Base-by-base conservation (phyloP, 2,113 vertebrate genomes). In the Hypocryptadius cinnamomeus region DNA sequence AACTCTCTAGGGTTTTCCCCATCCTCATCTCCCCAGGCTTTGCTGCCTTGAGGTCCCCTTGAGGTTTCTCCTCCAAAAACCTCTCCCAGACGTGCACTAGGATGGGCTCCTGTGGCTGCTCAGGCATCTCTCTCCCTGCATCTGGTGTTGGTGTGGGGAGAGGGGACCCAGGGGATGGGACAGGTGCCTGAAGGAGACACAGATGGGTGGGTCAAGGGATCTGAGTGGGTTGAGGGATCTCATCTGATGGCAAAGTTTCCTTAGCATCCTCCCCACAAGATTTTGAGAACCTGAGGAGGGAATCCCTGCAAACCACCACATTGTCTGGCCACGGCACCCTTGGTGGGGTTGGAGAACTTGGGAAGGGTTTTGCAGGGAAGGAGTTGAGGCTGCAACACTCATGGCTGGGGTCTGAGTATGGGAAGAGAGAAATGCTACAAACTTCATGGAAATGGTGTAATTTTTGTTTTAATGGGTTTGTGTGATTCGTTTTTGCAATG, bases 61-160 rank as follows among this genome's bases (percentile, higher is more conserved):
- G 45, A 80, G n/a, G 31, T 44, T 85, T 60, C 64, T 86, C 27
- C 37, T 92, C 59, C 45, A 44, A 9, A 80, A 56, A 3, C 15
- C 20, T 64, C 8, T 28, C 54, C 45, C n/a, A 44, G 51, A 9
- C 4, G 39, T 2, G 2, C n/a, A 5, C 24, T 37, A 0, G 0
- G 5, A 8, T 30, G n/a, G 40, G 30, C 19, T 70, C 33, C 47
- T 25, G 3, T 3, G 5, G 57, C 68, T 60, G 45, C 79, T 48
- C 31, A 9, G 50, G 33, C n/a, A 16, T 31, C 17, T 71, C 66
- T 24, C 24, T 72, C 39, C 57, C 48, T 24, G 21, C 4, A 13
- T 8, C 65, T 0, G 0, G 22, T n/a, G 73, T 2, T 47, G 68
- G 25, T 0, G 0, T 35, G 33, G 59, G 37, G 33, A 30, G 30